These are phyloP conservation scores for Acanthosepion esculentum DNA, from an alignment of 2,888 invertebrate species.

Conservation along the genomic window DNA sequence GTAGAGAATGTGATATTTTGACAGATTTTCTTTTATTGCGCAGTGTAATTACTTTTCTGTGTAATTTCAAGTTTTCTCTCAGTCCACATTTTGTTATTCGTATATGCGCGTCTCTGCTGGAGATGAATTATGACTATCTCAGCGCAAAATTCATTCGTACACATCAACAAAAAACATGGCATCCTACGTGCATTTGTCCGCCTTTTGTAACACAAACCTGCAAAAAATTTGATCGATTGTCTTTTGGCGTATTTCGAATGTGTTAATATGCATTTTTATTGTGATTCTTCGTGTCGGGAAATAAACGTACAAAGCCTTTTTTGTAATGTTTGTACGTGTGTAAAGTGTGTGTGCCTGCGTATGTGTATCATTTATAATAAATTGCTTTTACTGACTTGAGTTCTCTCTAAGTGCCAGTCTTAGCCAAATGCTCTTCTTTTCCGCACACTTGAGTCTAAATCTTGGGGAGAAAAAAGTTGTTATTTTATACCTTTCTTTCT, in stretches of 20 bases:
- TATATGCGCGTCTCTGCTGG: not conserved
- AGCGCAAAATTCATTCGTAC: not conserved
- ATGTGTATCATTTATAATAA: not conserved
- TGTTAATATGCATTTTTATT: not conserved
- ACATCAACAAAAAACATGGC: not conserved
- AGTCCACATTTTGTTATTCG: not conserved
- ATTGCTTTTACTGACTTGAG: not conserved
- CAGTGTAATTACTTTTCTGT: not conserved
- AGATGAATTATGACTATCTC: not conserved
- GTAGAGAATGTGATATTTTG: too few species aligned
- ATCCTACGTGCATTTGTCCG: not conserved
- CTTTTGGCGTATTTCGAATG: not conserved
- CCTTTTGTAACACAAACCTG: not conserved
- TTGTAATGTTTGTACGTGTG: not conserved
- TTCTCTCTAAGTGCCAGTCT: not conserved
- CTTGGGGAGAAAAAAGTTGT: not conserved
- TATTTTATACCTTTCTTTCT: constrained; percentile 6
- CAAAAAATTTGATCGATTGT: not conserved
- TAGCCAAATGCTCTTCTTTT: constrained; percentile 6
- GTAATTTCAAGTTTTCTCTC: too few species aligned
- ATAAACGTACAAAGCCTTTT: not conserved
- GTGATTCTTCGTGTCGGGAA: not conserved
- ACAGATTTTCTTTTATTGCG: not conserved
- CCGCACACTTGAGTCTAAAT: constrained; percentile 45
- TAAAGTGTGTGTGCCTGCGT: not conserved